Evolutionary conservation across 2,888 invertebrate species (phyloP).

Genomic region (Thymelicus acteon): DNA sequence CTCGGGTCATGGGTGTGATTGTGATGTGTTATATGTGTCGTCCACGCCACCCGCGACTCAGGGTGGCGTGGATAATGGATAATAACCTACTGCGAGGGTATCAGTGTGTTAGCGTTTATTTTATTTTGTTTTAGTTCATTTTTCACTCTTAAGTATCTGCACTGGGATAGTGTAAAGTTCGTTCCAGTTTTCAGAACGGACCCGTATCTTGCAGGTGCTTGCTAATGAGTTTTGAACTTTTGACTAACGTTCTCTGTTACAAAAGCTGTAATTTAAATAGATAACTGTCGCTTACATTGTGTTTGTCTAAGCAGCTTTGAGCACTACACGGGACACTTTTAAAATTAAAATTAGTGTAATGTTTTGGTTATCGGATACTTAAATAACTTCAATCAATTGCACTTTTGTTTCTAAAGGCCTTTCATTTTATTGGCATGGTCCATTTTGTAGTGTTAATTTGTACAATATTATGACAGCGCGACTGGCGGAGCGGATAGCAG

Average conservation of each 20-base stretch:
- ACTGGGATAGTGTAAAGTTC: no score
- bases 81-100: no score
- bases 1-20: no score
- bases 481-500: slow-evolving; percentile 96
- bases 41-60: no score
- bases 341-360: no score
- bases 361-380: no score
- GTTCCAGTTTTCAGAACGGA: background rate
- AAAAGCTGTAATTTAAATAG: background rate
- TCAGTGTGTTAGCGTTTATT: no score
- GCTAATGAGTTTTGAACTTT: background rate
- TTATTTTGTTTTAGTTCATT: no score
- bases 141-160: background rate
- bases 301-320: background rate
- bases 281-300: background rate
- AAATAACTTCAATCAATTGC: no score
- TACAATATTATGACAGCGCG: slow-evolving; percentile 84
- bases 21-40: no score
- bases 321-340: background rate
- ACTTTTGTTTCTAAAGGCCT: background rate
- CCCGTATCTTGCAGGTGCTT: background rate
- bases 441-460: background rate
- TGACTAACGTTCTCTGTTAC: background rate
- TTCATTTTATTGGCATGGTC: background rate
- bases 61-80: no score